Evolutionary conservation across 2,797 vertebrate species (phyloP).

Genomic region (Novumbra hubbsi): DNA sequence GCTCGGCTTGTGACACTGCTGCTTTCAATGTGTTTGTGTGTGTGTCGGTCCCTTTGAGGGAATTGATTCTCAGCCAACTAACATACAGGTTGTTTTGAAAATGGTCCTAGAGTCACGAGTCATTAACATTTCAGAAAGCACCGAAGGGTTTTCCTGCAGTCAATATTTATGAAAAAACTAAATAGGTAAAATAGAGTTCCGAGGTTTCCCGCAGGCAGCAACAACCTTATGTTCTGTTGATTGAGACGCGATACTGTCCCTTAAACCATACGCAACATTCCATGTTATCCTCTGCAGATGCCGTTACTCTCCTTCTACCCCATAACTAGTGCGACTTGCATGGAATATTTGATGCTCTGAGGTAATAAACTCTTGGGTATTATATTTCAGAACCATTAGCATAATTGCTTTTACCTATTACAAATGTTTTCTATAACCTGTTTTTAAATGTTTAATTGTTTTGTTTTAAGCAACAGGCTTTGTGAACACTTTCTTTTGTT

Average conservation of each 20-base stretch:
- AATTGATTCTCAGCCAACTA: neutral
- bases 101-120: no score
- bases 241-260: neutral
- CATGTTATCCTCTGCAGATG: constrained; percentile 33
- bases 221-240: neutral
- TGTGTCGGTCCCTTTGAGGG: neutral
- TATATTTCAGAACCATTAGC: constrained; percentile 79
- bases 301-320: constrained; percentile 14
- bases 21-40: neutral
- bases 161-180: no score
- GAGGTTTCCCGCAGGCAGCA: no score
- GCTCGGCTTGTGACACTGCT: constrained; percentile 10
- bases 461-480: constrained; percentile 71
- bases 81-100: neutral
- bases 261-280: constrained; percentile 15
- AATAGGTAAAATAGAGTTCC: no score
- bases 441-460: constrained; percentile 79
- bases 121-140: no score
- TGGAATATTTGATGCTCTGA: constrained; percentile 67
- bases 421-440: constrained; percentile 69
- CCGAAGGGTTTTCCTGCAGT: no score
- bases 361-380: constrained; percentile 71
- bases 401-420: constrained; percentile 79
- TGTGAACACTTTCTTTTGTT: constrained; percentile 57
- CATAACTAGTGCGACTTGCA: constrained; percentile 52